Base-by-base conservation (phyloP, 1,140 invertebrate species). In the Sesamia nonagrioides region DNA sequence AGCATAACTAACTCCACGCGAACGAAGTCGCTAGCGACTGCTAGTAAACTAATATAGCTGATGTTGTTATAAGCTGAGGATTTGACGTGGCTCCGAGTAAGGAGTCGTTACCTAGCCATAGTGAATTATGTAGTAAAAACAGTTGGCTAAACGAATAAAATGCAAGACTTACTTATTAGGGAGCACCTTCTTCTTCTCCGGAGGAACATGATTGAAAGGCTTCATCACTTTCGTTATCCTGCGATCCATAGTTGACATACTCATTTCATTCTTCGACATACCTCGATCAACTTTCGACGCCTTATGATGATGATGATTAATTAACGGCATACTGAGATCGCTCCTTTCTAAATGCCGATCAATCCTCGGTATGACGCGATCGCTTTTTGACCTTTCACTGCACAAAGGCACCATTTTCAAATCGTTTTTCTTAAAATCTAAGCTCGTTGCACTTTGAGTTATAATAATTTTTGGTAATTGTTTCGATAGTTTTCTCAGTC, bases 401-500 rank as follows among this genome's bases (percentile, higher is more conserved):
- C 37, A 9, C 5, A 35, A 11, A 17, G 58, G 35, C 0, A 71
- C 6, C 13, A 42, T 40, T 6, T 77, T 78, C 15, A 69, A 33
- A 4, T 45, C 52, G 8, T 68, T 33, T n/a, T 54, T 61, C 27
- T 85, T 88, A 4, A 81, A 42, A 77, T 88, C 84, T 33, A 94
- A 76, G 80, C 91, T 94, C 0, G 87, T 86, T 78, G 85, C 89
- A 74, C 93, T 94, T 45, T 93, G 87, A 0, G 93, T 94, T 72
- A 94, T 94, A 15, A 94, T 89, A 35, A 94, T 94, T 71, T 91
- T 94, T 6, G 93, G 93, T 18, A 94, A 45, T 50, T 92, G 91
- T 71, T 89, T 83, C 0, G 93, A 94, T 8, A 94, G 61, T 71
- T 88, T 91, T 11, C 91, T 83, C 13, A 94, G 74, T 72, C 93